Evolutionary conservation across 2,888 invertebrate genomes (phyloP).

Genomic region (Opisthograptis luteolata): DNA sequence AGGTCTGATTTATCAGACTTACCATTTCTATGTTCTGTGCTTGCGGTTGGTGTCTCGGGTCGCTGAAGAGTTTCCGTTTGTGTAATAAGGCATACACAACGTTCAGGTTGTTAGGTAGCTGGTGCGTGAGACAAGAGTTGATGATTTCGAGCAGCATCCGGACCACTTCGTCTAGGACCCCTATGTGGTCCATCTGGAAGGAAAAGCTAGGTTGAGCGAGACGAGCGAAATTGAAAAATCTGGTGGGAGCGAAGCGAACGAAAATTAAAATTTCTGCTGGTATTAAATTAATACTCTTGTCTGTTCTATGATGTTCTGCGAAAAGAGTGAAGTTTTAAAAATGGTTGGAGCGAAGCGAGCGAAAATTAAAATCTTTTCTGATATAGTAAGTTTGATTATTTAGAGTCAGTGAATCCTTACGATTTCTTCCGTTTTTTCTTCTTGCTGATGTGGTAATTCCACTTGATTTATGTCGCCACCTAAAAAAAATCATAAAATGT

Average conservation of each 20-base stretch:
- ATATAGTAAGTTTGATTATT: too few species aligned
- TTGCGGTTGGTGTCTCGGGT: constrained; percentile 93
- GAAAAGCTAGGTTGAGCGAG: not conserved
- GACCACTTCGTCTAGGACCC: constrained; percentile 97
- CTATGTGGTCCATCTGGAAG: constrained; percentile 92
- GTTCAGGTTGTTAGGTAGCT: constrained; percentile 93
- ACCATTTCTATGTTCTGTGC: constrained; percentile 98
- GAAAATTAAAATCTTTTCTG: too few species aligned
- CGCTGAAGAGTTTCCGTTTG: constrained; percentile 94
- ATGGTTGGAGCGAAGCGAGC: not conserved
- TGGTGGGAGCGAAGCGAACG: not conserved
- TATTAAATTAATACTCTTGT: too few species aligned
- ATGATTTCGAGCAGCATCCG: constrained; percentile 98
- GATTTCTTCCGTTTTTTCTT: constrained; percentile 78
- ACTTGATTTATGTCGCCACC: constrained; percentile 67
- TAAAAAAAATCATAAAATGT: too few species aligned
- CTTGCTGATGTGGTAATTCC: constrained; percentile 72
- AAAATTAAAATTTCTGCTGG: not conserved
- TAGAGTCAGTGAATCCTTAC: too few species aligned
- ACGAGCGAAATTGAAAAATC: not conserved
- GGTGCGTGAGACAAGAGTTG: constrained; percentile 96
- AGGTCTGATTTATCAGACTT: constrained; percentile 48
- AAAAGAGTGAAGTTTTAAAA: too few species aligned
- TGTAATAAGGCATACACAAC: constrained; percentile 98
- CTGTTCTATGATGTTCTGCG: too few species aligned